Evolutionary conservation across 2,113 vertebrate genomes (phyloP).

Genomic region (Cichladusa arquata): DNA sequence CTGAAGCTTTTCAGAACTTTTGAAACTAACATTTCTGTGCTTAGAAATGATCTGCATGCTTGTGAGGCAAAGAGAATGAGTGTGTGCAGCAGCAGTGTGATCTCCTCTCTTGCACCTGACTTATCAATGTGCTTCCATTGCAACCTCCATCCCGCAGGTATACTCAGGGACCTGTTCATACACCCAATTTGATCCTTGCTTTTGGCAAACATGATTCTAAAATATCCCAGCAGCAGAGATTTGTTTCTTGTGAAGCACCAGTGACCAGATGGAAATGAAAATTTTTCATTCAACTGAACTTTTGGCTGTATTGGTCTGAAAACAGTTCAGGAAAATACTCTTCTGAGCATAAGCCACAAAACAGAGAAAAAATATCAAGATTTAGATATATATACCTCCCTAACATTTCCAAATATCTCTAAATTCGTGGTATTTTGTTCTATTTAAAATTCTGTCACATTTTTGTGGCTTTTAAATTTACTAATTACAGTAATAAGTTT

Average conservation of each 20-base stretch:
- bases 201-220: neutral
- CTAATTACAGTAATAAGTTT: neutral
- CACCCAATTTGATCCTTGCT: neutral
- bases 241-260: neutral
- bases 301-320: neutral
- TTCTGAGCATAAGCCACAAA: neutral
- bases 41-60: neutral
- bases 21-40: neutral
- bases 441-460: neutral
- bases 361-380: neutral
- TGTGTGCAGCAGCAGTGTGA: neutral
- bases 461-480: neutral
- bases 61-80: neutral
- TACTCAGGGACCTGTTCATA: neutral
- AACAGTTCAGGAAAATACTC: neutral
- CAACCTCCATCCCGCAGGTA: neutral
- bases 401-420: neutral
- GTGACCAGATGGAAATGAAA: neutral
- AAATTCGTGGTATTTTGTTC: neutral
- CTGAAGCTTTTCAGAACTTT: neutral
- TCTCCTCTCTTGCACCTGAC: fast-evolving
- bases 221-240: neutral
- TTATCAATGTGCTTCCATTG: neutral
- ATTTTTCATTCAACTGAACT: neutral
- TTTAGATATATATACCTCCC: neutral